These are phyloP conservation scores for Phrynocephalus versicolor DNA, from an alignment of 2,113 vertebrate genomes.

Conservation along the genomic window DNA sequence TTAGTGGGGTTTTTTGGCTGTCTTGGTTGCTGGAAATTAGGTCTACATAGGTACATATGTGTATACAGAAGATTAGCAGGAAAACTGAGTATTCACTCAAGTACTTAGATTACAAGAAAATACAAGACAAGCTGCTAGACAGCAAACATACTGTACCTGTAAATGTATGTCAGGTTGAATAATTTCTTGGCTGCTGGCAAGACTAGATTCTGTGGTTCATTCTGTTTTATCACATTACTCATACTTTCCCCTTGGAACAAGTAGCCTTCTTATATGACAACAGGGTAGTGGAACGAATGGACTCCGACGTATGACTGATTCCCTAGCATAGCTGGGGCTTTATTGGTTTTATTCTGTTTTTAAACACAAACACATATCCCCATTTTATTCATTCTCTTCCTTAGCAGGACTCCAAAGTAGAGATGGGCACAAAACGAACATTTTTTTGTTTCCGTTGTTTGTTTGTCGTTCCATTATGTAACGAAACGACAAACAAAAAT, in stretches of 20 bases:
- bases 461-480: no score
- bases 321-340: constrained; percentile 55
- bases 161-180: constrained; percentile 63
- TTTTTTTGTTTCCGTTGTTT: no score
- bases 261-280: constrained; percentile 53
- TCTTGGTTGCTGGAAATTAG: neutral
- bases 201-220: constrained; percentile 63
- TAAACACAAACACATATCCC: neutral
- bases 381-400: constrained; percentile 63
- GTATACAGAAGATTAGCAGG: constrained; percentile 1
- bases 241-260: constrained; percentile 66
- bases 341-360: constrained; percentile 52
- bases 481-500: no score
- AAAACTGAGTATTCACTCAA: constrained; percentile 20
- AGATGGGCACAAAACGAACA: no score
- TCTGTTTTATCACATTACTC: constrained; percentile 67
- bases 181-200: constrained; percentile 68
- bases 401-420: constrained; percentile 46
- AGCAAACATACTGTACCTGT: constrained; percentile 60
- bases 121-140: constrained; percentile 43
- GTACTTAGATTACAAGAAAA: constrained; percentile 44
- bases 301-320: constrained; percentile 63
- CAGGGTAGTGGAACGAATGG: constrained; percentile 62
- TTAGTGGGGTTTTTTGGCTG: neutral
- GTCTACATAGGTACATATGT: neutral